phyloP scores from a whole-genome alignment of 30 jellyfish, hydroid and myxozoan genomes.

The Hydractinia symbiolongicarpus region DNA sequence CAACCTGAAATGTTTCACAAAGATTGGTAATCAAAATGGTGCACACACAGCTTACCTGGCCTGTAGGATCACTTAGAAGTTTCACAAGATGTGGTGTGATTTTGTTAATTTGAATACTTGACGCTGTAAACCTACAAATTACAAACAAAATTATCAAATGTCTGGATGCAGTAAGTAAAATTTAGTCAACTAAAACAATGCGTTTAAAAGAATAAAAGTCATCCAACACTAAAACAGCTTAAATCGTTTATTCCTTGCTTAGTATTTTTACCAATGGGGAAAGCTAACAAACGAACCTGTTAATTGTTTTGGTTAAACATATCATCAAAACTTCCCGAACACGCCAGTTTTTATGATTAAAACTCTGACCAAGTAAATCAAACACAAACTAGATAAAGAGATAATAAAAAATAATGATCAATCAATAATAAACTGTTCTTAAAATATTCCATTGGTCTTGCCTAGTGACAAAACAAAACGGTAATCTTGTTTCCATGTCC shows the following conservation, averaged over 20 bases:
- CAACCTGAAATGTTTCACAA: too few species aligned
- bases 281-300: slow-evolving; percentile 25
- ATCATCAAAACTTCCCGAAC: slow-evolving; percentile 90
- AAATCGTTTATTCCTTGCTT: too few species aligned
- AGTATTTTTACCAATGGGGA: too few species aligned
- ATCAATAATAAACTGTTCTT: not conserved
- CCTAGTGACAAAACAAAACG: not conserved
- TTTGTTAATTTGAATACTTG: slow-evolving; percentile 59
- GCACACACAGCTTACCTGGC: slow-evolving; percentile 52
- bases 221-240: too few species aligned
- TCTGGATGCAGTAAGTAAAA: too few species aligned
- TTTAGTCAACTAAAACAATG: too few species aligned
- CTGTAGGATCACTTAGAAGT: slow-evolving; percentile 88
- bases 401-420: not conserved
- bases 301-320: slow-evolving; percentile 52
- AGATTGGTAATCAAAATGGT: too few species aligned
- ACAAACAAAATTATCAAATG: not conserved
- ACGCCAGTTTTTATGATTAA: slow-evolving; percentile 90
- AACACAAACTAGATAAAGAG: slow-evolving; percentile 50
- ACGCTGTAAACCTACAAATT: slow-evolving; percentile 72
- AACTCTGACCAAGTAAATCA: slow-evolving; percentile 53
- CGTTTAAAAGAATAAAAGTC: too few species aligned
- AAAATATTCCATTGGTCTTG: not conserved
- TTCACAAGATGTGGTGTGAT: slow-evolving; percentile 85
- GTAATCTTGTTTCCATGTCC: not conserved